phyloP scores from a whole-genome alignment of 2,797 vertebrate species.

The Microctenopoma steveboyesi region DNA sequence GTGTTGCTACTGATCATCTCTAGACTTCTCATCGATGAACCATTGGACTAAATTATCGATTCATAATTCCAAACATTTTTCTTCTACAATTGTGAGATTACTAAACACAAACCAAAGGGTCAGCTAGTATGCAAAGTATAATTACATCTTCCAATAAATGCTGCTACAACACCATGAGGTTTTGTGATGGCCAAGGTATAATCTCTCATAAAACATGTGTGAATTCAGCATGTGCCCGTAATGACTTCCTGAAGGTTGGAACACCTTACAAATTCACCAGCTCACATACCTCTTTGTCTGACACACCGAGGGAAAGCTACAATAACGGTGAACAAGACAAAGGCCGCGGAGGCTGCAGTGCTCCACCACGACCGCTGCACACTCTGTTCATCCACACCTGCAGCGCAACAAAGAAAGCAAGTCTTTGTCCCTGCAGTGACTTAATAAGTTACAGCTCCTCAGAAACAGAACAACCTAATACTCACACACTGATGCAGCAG shows the following conservation, averaged over 20 bases:
- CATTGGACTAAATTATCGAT: too few relatives aligned
- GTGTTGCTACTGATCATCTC: too few relatives aligned
- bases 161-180: too few relatives aligned
- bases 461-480: neutral
- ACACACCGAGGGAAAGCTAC: constrained; percentile 73
- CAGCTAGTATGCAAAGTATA: too few relatives aligned
- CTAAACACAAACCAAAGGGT: too few relatives aligned
- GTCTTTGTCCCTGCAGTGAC: neutral
- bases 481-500: constrained; percentile 73
- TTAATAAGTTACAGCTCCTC: neutral
- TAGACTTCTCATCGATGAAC: too few relatives aligned
- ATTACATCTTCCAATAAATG: too few relatives aligned
- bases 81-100: too few relatives aligned
- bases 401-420: constrained; percentile 4
- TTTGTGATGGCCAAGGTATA: too few relatives aligned
- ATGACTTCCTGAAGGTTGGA: neutral
- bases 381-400: constrained; percentile 70
- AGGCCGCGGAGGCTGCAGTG: constrained; percentile 76
- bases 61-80: too few relatives aligned
- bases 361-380: constrained; percentile 81
- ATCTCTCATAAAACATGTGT: neutral
- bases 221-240: too few relatives aligned
- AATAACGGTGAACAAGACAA: constrained; percentile 76
- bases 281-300: constrained; percentile 71
- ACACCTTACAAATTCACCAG: neutral